These are phyloP conservation scores for Anarhynchus alexandrinus DNA, from an alignment of 2,113 vertebrate genomes.

Conservation along the genomic window DNA sequence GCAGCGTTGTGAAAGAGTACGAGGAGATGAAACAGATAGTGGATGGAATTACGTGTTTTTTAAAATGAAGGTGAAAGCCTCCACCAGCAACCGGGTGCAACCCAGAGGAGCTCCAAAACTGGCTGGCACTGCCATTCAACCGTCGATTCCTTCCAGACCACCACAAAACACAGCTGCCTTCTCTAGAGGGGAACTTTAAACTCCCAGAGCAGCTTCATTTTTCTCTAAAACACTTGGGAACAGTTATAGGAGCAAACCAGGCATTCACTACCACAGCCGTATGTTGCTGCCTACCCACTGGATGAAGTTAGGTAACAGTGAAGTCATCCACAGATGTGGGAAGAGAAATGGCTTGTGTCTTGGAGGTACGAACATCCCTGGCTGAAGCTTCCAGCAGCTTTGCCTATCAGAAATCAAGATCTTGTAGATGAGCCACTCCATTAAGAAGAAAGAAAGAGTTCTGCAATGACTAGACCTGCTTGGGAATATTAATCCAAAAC, in stretches of 20 bases:
- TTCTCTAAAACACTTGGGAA: neutral
- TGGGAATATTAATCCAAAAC: neutral
- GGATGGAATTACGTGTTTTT: neutral
- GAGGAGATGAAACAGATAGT: neutral
- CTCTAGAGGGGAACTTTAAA: neutral
- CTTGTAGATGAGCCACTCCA: neutral
- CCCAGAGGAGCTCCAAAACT: neutral
- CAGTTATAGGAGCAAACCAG: neutral
- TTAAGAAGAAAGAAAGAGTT: neutral
- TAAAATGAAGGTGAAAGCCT: neutral
- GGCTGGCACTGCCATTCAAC: neutral
- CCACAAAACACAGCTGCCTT: neutral
- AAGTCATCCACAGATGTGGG: neutral
- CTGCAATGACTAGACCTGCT: neutral
- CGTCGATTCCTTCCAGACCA: neutral
- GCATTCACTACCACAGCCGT: accelerated
- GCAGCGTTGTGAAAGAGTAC: neutral
- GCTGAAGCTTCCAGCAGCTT: neutral
- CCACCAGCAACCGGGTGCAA: neutral
- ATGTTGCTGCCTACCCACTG: neutral
- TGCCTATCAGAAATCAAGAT: neutral
- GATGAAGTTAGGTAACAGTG: neutral
- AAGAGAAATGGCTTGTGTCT: neutral
- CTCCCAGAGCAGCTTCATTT: neutral
- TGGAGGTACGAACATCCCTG: neutral